Percentiles rank a stretch among this genome's conserved stretches.
phyloP scores from a whole-genome alignment of 2,113 vertebrate species.

The Prolemur simus region DNA sequence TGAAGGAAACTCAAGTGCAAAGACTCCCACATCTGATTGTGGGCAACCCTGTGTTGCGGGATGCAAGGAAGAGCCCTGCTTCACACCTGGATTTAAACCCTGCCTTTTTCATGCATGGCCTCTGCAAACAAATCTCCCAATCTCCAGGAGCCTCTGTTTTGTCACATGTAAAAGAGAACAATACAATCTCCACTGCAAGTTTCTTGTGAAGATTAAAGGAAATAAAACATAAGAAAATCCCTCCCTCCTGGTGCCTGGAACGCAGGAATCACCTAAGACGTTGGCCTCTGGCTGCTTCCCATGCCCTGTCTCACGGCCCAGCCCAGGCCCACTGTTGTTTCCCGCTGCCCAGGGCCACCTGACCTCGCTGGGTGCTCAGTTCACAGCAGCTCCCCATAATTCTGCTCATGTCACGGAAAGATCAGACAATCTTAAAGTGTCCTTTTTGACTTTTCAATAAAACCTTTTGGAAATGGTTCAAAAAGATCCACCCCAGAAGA shows the following conservation, averaged over 20 bases:
- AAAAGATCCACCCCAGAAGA: background rate
- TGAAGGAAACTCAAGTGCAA: background rate
- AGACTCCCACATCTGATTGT: background rate
- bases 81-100: background rate
- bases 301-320: background rate
- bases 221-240: background rate
- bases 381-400: background rate
- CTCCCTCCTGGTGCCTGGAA: background rate
- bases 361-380: background rate
- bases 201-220: background rate
- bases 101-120: background rate
- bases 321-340: background rate
- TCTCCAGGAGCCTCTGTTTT: background rate
- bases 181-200: background rate
- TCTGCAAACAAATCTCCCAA: background rate
- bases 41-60: fast-evolving
- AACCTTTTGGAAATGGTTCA: background rate
- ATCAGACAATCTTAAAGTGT: background rate
- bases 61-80: background rate
- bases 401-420: background rate
- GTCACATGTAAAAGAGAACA: background rate
- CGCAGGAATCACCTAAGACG: background rate
- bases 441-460: constrained; percentile 23
- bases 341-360: background rate
- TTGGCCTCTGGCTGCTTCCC: background rate